These are phyloP conservation scores for Zophobas morio DNA, from an alignment of 1,140 invertebrate genomes.

Conservation along the genomic window DNA sequence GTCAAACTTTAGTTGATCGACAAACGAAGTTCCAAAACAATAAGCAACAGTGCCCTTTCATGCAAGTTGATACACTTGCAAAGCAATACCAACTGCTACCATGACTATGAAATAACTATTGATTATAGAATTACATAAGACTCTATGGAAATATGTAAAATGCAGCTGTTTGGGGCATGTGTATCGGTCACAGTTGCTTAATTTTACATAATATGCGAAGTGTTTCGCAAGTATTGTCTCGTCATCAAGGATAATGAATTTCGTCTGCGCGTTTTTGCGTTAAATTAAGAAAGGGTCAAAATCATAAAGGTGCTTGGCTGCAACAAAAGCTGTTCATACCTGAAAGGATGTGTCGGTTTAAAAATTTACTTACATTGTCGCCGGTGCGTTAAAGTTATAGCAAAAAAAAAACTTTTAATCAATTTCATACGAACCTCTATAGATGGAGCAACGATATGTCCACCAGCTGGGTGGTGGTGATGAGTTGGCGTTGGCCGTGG, in stretches of 20 bases:
- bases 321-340: background rate
- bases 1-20: constrained; percentile 20
- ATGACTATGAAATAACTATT: too few relatives aligned
- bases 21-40: background rate
- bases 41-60: too few relatives aligned
- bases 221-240: constrained; percentile 18
- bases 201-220: background rate
- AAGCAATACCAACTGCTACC: too few relatives aligned
- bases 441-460: constrained; percentile 69
- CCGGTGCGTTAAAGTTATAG: constrained; percentile 5
- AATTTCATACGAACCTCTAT: constrained; percentile 69
- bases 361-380: constrained; percentile 13
- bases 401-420: constrained; percentile 1
- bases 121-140: too few relatives aligned
- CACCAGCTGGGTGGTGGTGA: constrained; percentile 67
- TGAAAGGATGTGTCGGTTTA: constrained; percentile 34
- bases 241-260: constrained; percentile 29
- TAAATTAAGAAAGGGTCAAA: constrained; percentile 1
- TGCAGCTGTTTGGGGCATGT: background rate
- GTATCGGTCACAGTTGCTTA: background rate
- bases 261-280: constrained; percentile 9
- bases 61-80: too few relatives aligned
- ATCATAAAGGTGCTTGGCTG: background rate
- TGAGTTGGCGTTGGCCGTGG: constrained; percentile 68
- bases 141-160: too few relatives aligned